Evolutionary conservation across 2,888 invertebrate species (phyloP).

Genomic region (Phymatocera aterrima): DNA sequence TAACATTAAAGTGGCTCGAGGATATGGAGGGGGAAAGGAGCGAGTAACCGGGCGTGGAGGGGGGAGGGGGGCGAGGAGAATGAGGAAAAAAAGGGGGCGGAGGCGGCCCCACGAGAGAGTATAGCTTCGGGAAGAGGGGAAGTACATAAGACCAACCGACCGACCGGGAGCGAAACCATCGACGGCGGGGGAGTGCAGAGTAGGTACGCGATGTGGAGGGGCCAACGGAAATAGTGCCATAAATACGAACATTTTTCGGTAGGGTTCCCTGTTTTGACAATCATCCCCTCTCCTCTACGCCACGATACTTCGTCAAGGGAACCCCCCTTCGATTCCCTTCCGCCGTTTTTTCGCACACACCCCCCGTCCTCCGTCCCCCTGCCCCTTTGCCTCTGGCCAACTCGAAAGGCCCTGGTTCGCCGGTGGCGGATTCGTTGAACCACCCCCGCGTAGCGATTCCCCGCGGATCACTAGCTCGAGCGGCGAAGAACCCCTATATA

Average conservation of each 20-base stretch:
- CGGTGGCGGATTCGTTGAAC: constrained; percentile 31
- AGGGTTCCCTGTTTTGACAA: constrained; percentile 69
- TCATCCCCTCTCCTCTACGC: constrained; percentile 63
- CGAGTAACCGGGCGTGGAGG: constrained; percentile 42
- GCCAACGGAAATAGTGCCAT: constrained; percentile 68
- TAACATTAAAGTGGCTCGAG: constrained; percentile 72
- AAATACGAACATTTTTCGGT: constrained; percentile 71
- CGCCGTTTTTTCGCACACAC: constrained; percentile 43
- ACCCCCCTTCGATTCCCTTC: constrained; percentile 11
- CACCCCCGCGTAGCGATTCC: constrained; percentile 40
- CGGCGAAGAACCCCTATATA: constrained; percentile 51
- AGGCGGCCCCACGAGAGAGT: constrained; percentile 45
- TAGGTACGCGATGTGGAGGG: constrained; percentile 44
- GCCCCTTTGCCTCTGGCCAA: constrained; percentile 8
- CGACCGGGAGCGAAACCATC: constrained; percentile 26
- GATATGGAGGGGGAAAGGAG: constrained; percentile 48
- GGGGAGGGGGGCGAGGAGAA: constrained; percentile 53
- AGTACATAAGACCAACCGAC: constrained; percentile 41
- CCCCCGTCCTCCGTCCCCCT: neutral
- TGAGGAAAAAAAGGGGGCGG: constrained; percentile 49
- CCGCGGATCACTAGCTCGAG: constrained; percentile 49
- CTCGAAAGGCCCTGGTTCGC: constrained; percentile 8
- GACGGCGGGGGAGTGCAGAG: neutral
- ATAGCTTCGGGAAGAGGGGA: constrained; percentile 43
- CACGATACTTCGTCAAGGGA: constrained; percentile 42